Base-by-base conservation (phyloP, 2,888 invertebrate genomes). In the Sinotaia quadrata region DNA sequence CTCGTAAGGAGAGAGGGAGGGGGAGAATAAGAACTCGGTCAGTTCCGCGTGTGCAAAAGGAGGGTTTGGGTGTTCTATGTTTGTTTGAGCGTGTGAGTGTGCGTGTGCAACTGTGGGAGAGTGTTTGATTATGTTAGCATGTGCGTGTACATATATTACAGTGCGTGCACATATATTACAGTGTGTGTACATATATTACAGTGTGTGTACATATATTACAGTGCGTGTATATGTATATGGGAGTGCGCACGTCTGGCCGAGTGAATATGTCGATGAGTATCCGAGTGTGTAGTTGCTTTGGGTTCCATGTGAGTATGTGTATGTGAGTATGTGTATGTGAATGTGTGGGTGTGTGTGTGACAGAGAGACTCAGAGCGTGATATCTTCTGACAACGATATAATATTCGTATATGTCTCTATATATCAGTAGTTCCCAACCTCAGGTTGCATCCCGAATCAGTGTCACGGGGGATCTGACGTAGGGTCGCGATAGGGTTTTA, bases 31-130 rank as follows among this genome's bases (percentile, higher is more conserved):
- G n/a, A n/a, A n/a, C n/a, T n/a, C n/a, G n/a, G n/a, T n/a, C n/a
- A n/a, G n/a, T n/a, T n/a, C n/a, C n/a, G n/a, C n/a, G n/a, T n/a
- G n/a, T n/a, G n/a, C n/a, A n/a, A n/a, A n/a, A n/a, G n/a, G n/a
- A n/a, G n/a, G n/a, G n/a, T n/a, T n/a, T n/a, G n/a, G n/a, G n/a
- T n/a, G n/a, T n/a, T n/a, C n/a, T n/a, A n/a, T n/a, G 41, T 49
- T 7, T 21, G 51, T 29, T 36, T 58, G 58, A 24, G 58, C 37
- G 58, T 58, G 58, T 58, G 58, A 37, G 58, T 58, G 34, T 56
- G 56, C 36, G 34, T 56, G 56, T 56, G 56, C 37, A 37, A 24
- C 37, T 58, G 58, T 36, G 58, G 36, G 58, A 34, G 31, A 37
- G 58, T 58, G 58, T 58, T 33, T 58, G 58, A 37, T 36, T 58